Base-by-base conservation (phyloP, 53 echinoderm and acorn worm species). In the Actinopyga echinites region DNA sequence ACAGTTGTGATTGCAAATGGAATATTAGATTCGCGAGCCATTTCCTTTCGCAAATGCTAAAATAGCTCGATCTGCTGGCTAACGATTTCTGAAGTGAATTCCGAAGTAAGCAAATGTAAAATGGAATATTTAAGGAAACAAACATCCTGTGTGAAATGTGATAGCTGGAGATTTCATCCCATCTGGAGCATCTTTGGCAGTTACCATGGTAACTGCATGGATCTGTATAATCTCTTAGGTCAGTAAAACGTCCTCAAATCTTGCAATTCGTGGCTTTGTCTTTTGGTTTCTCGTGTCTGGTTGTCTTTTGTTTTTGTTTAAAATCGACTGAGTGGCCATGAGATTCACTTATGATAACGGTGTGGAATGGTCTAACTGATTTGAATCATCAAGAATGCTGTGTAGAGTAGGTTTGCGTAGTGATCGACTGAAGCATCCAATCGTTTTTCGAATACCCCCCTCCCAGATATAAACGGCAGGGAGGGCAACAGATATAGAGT, bases 161-260 rank as follows among this genome's bases (percentile, higher is more conserved):
- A 71, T 71, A 71, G 71, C 71, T 44, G 21, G 71, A 26, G 26
- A 71, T 25, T 44, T 12, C 44, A 71, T 40, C 71, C 45, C 71
- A 71, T 71, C 71, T 71, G 71, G 71, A 71, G 37, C 71, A 71
- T 71, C 71, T 71, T 71, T 71, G 42, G 40, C 44, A n/a, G 71
- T 71, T 71, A 44, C 44, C 42, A 71, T 71, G 71, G 71, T 42
- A 44, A 71, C 71, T 22, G 71, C 34, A 71, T 71, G 71, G 40
- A 42, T 71, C 44, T 71, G 71, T 71, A 71, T 71, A 71, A 71
- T 71, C 42, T 71, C 71, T 71, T 71, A 71, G 71, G 71, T 71
- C 71, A 71, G 40, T 21, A 44, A 44, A n/a, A 71, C 71, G 71
- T 71, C 71, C 71, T 71, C 40, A 71, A 71, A 71, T 40, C 45